These are phyloP conservation scores for Ptychadena robeensis DNA, from an alignment of 2,797 vertebrate genomes.

Conservation along the genomic window DNA sequence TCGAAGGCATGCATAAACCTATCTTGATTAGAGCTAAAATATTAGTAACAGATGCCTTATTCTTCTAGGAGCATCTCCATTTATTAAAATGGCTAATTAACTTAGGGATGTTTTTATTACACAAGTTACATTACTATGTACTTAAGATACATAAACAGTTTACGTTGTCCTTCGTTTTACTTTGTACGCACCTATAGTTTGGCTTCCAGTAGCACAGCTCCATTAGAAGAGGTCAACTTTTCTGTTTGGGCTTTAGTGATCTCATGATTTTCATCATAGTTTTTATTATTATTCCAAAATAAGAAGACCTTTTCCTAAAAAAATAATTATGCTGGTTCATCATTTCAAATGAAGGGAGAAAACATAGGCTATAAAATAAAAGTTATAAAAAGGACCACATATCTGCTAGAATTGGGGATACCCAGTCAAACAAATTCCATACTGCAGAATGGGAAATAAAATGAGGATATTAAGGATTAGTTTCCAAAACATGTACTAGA, in stretches of 20 bases:
- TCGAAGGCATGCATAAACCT: not conserved
- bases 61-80: not conserved
- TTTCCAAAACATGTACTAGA: too few relatives aligned
- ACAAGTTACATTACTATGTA: too few relatives aligned
- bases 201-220: slow-evolving; percentile 70
- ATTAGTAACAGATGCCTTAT: slow-evolving; percentile 29
- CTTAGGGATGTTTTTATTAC: too few relatives aligned
- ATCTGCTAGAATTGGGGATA: not conserved
- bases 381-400: not conserved
- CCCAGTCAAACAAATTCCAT: too few relatives aligned
- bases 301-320: slow-evolving; percentile 80
- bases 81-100: not conserved
- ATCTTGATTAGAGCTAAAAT: slow-evolving; percentile 32
- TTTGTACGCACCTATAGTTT: slow-evolving; percentile 78
- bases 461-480: too few relatives aligned
- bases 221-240: slow-evolving; percentile 69
- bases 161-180: slow-evolving; percentile 55
- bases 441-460: too few relatives aligned
- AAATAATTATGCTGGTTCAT: slow-evolving; percentile 79
- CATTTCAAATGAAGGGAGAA: slow-evolving; percentile 9
- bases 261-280: slow-evolving; percentile 73
- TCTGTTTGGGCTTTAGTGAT: slow-evolving; percentile 70
- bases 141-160: too few relatives aligned
- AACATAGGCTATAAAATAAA: not conserved
- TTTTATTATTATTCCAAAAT: slow-evolving; percentile 80